phyloP scores from a whole-genome alignment of 2,113 vertebrate species.

The Pterophyllum scalare region DNA sequence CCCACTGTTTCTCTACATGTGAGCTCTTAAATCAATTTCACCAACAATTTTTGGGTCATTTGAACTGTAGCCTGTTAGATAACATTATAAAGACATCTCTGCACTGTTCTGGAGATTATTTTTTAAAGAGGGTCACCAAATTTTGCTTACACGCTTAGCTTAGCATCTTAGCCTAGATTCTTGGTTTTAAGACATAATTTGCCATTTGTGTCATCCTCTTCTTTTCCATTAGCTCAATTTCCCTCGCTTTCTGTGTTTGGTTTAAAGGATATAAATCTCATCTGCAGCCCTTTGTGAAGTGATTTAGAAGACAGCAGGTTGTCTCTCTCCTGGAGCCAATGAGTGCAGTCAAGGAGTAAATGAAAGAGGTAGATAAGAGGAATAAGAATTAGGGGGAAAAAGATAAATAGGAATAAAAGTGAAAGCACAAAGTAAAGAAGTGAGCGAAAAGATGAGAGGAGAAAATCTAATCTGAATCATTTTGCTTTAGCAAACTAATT shows the following conservation, averaged over 20 bases:
- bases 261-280: conserved; percentile 59
- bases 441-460: neutral
- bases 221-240: conserved; percentile 39
- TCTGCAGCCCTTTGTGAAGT: conserved; percentile 29
- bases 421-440: conserved; percentile 1
- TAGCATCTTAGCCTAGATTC: neutral
- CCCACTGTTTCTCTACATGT: neutral
- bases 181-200: conserved; percentile 24
- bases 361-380: conserved; percentile 27
- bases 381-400: neutral
- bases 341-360: conserved; percentile 32
- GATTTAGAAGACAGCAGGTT: conserved; percentile 63
- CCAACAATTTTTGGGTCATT: neutral
- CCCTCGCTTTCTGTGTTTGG: conserved; percentile 39
- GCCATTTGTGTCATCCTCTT: conserved; percentile 30
- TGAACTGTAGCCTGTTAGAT: neutral
- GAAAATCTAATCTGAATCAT: neutral
- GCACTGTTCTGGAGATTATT: neutral
- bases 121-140: conserved; percentile 2
- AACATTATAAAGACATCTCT: neutral
- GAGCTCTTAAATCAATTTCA: neutral
- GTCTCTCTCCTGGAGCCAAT: conserved; percentile 31
- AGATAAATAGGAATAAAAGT: conserved; percentile 11
- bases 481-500: neutral
- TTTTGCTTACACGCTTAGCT: neutral